Conservation (phyloP, 2,797 vertebrate species). For the Streptopelia turtur region DNA sequence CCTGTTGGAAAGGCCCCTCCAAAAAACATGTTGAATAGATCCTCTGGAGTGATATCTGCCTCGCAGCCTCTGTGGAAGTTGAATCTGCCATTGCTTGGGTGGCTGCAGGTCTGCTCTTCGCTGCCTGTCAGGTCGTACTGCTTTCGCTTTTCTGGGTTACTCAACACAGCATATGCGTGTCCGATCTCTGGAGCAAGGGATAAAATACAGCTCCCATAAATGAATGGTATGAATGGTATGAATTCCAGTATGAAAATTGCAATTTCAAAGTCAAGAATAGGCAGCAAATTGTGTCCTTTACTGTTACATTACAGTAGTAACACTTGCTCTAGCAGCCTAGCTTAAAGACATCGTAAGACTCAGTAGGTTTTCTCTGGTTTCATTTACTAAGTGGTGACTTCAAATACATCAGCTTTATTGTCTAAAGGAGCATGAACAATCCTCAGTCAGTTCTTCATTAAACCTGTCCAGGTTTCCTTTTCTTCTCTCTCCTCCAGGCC, state of each 20-base stretch:
- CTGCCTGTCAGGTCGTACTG: conserved; percentile 94
- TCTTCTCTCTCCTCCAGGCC: background rate
- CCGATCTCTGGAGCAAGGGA: conserved; percentile 88
- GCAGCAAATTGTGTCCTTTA: background rate
- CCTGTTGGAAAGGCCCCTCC: conserved; percentile 94
- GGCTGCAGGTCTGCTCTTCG: conserved; percentile 86
- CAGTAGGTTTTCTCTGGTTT: background rate
- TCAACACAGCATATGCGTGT: conserved; percentile 94
- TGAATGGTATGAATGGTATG: background rate
- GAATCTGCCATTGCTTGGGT: conserved; percentile 85
- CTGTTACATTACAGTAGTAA: background rate
- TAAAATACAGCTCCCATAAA: conserved; percentile 24
- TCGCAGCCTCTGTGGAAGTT: conserved; percentile 96
- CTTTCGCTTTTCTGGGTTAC: conserved; percentile 92
- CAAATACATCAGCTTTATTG: background rate
- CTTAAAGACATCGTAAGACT: background rate
- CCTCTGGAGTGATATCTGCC: conserved; percentile 96
- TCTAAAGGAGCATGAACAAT: background rate
- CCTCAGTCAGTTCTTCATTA: background rate
- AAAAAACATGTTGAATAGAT: conserved; percentile 99
- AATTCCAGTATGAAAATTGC: background rate
- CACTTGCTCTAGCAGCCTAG: background rate
- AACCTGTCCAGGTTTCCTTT: background rate
- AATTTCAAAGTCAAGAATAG: background rate
- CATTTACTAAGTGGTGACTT: background rate